These are phyloP conservation scores for Lethrus apterus DNA, from an alignment of 1,140 invertebrate species.

Conservation along the genomic window DNA sequence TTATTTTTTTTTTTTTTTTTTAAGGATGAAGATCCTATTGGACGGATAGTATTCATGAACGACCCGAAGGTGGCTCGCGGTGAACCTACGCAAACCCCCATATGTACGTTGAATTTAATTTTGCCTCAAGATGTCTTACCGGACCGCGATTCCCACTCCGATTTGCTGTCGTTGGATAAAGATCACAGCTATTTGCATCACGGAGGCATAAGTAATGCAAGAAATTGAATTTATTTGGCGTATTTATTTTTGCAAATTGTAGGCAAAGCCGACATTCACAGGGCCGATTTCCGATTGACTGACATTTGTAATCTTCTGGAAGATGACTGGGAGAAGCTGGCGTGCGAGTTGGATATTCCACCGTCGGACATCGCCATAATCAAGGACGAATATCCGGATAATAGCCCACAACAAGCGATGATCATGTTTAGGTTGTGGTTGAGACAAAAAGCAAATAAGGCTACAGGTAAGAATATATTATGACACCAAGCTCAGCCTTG, in stretches of 20 bases:
- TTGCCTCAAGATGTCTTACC: slow-evolving; percentile 71
- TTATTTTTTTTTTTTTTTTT: slow-evolving; percentile 4
- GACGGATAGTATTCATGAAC: slow-evolving; percentile 89
- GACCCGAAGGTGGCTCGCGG: slow-evolving; percentile 81
- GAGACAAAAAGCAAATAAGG: slow-evolving; percentile 55
- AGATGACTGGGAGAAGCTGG: slow-evolving; percentile 69
- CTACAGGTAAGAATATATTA: slow-evolving; percentile 46
- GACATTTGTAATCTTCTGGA: slow-evolving; percentile 71
- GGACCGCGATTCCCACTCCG: slow-evolving; percentile 62
- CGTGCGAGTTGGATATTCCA: slow-evolving; percentile 58
- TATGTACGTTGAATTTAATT: slow-evolving; percentile 85
- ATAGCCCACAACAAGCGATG: slow-evolving; percentile 65
- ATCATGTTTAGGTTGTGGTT: slow-evolving; percentile 67
- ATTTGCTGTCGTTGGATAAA: slow-evolving; percentile 58
- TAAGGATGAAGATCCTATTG: slow-evolving; percentile 66
- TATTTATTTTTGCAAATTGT: background rate
- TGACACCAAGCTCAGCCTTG: no score
- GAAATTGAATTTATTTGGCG: background rate
- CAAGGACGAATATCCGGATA: slow-evolving; percentile 61
- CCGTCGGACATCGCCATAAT: slow-evolving; percentile 66
- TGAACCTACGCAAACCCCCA: slow-evolving; percentile 75
- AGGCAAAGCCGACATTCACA: slow-evolving; percentile 58
- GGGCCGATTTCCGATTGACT: slow-evolving; percentile 67
- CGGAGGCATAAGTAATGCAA: slow-evolving; percentile 46
- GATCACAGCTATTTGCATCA: slow-evolving; percentile 57